These are phyloP conservation scores for Thripadectes ignobilis DNA, from an alignment of 2,797 vertebrate species.

Conservation along the genomic window DNA sequence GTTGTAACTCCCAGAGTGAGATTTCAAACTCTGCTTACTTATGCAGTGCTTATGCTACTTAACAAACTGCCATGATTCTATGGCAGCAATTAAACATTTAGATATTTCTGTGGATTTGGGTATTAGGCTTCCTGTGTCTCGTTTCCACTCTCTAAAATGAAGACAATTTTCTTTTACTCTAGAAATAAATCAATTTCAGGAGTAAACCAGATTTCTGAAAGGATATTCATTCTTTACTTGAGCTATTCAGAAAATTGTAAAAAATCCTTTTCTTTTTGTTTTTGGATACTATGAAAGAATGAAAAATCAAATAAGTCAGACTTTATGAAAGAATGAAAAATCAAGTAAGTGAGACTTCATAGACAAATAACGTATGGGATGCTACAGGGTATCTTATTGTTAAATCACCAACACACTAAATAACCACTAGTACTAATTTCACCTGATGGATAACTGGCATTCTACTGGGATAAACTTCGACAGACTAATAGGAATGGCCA, in stretches of 20 bases:
- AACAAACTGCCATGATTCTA: background rate
- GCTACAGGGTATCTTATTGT: background rate
- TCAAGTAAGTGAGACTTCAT: background rate
- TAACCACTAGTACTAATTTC: background rate
- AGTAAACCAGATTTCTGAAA: background rate
- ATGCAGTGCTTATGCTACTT: background rate
- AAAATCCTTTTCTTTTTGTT: background rate
- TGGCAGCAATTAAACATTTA: accelerated
- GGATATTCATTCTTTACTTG: background rate
- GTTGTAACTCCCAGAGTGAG: background rate
- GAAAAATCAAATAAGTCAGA: background rate
- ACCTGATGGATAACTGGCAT: background rate
- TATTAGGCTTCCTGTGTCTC: background rate
- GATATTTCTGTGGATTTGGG: background rate
- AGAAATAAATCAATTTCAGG: background rate
- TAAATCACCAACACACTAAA: background rate
- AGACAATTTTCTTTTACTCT: background rate
- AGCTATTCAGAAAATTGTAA: background rate
- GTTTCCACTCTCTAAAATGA: background rate
- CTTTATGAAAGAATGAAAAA: background rate
- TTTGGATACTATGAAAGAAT: background rate
- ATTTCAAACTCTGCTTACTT: background rate
- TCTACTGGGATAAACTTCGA: background rate
- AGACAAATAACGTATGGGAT: background rate
- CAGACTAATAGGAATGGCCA: background rate